Conservation (phyloP, 2,888 invertebrate genomes). For the Hirtodrosophila trivittata region DNA sequence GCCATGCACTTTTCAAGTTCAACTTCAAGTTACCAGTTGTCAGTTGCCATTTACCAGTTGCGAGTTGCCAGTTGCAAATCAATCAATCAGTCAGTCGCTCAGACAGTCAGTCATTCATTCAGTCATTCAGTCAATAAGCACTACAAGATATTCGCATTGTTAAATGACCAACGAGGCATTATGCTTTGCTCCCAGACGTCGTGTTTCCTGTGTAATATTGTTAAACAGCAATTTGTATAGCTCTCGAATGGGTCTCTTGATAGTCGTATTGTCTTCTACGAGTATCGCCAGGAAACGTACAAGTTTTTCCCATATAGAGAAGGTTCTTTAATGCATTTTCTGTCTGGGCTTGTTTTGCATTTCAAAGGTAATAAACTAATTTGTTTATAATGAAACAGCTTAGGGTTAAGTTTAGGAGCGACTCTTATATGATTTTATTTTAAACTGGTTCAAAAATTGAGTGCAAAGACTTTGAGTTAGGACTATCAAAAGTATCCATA, state of each 20-base stretch:
- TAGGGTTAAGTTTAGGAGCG: too few species aligned
- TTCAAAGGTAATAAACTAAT: too few species aligned
- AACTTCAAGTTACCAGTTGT: conserved; percentile 55
- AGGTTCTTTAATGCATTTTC: too few species aligned
- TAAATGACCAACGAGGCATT: conserved; percentile 44
- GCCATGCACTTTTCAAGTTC: conserved; percentile 73
- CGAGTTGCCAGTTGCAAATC: conserved; percentile 59
- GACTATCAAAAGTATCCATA: too few species aligned
- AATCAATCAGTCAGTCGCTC: conserved; percentile 54
- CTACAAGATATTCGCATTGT: conserved; percentile 32
- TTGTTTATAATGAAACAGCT: too few species aligned
- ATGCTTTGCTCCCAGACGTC: conserved; percentile 38
- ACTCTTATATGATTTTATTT: too few species aligned
- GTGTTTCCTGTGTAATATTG: conserved; percentile 39
- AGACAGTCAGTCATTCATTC: conserved; percentile 20
- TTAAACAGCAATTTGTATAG: conserved; percentile 16
- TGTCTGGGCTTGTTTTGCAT: too few species aligned
- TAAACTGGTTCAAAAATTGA: too few species aligned
- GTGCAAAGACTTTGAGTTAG: too few species aligned
- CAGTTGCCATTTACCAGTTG: conserved; percentile 8
- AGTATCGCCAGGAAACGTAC: conserved; percentile 20
- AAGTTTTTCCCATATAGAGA: neutral
- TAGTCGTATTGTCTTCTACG: conserved; percentile 4
- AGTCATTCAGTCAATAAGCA: conserved; percentile 17
- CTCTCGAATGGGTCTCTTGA: conserved; percentile 24